Evolutionary conservation across 1,140 invertebrate species (phyloP), one percentile per base, ranked within the genome.

Genomic region (Ditylenchus dipsaci): DNA sequence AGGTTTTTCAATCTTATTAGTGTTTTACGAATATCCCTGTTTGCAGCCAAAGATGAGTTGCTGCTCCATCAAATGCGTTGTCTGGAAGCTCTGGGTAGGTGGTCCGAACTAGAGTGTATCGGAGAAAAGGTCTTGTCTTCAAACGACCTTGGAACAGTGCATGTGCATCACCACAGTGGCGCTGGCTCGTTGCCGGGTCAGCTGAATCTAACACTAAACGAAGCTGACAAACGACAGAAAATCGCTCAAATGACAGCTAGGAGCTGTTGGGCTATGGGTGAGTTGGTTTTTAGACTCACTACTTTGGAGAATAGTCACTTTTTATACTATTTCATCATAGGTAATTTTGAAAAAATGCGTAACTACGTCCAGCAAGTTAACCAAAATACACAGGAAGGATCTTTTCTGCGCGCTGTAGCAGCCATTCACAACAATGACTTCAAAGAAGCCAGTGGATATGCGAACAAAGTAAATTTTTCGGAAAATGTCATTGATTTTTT

Each of bases 71-170:
- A 94, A 81, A 94, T 99, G 91, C 87, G 95, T 27, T 98, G 94
- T 84, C 86, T 97, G 42, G 95, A 99, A 86, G 93, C 94, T 0
- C 85, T 99, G 0, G 95, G 93, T 7, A 92, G 97, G 85, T 99
- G 96, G 95, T 89, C 88, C 76, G 78, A 82, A 43, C 59, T 81
- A 29, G 70, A 72, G 30, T 27, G 61, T 21, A 23, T 77, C n/a
- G 61, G 77, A n/a, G 43, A 76, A 33, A 63, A 53, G 21, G 63
- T 56, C 63, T 60, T 57, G 47, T 38, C 3, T 38, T 63, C 60
- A 19, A 65, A 76, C 27, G 38, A 61, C 29, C 9, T 56, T 5
- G 59, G 3, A 7, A n/a, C 3, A 43, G 29, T 5, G n/a, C 59
- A 30, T 21, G 59, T 29, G n/a, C 59, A 43, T 43, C 59, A 30